A percentile compares a stretch with the other conserved stretches of the same genome.
phyloP scores from a whole-genome alignment of 2,113 vertebrate species.

The Litocranius walleri region DNA sequence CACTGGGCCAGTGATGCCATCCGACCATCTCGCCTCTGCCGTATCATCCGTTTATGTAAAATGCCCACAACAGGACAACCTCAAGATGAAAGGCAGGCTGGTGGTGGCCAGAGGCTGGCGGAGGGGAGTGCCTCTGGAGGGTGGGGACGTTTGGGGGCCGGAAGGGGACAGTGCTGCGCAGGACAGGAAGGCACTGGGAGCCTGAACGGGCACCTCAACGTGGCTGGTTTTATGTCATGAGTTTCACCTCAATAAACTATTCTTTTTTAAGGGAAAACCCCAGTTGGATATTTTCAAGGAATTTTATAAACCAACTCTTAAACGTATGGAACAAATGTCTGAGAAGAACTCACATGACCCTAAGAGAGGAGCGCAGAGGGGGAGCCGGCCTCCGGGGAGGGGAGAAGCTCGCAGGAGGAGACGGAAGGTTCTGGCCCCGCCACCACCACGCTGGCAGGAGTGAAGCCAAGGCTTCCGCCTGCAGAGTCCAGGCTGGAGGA shows the following conservation, averaged over 20 bases:
- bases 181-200: fast-evolving
- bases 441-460: not conserved
- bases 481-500: not conserved
- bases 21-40: not conserved
- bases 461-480: not conserved
- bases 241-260: not conserved
- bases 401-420: not conserved
- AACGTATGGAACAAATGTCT: fast-evolving
- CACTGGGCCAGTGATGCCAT: not conserved
- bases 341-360: not conserved
- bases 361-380: fast-evolving
- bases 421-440: fast-evolving
- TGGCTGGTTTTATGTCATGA: fast-evolving
- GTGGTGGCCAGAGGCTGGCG: not conserved
- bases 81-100: not conserved
- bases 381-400: not conserved
- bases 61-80: not conserved
- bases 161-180: not conserved
- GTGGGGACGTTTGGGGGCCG: fast-evolving
- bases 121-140: not conserved
- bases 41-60: not conserved
- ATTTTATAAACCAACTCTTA: not conserved
- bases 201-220: fast-evolving
- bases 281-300: not conserved
- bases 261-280: not conserved